A percentile compares a stretch with the other conserved stretches of the same genome.
Evolutionary conservation across 2,113 vertebrate genomes (phyloP).

Genomic region (Hippocampus mohnikei): DNA sequence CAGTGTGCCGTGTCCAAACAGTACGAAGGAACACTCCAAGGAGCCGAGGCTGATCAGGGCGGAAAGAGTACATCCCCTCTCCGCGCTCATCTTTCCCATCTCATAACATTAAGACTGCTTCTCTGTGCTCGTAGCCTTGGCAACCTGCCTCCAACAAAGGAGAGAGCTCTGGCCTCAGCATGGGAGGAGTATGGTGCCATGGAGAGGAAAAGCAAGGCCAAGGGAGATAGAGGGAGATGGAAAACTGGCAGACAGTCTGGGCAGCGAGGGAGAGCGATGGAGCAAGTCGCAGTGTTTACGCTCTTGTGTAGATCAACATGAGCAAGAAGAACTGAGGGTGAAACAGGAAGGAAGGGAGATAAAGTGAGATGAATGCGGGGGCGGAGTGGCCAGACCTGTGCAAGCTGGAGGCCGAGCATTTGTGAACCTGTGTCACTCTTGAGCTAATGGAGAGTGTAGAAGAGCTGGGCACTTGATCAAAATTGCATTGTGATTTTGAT

Average conservation of each 20-base stretch:
- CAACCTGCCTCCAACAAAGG: slow-evolving; percentile 71
- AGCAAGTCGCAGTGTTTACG: slow-evolving; percentile 17
- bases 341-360: slow-evolving; percentile 31
- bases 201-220: slow-evolving; percentile 52
- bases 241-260: slow-evolving; percentile 45
- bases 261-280: slow-evolving; percentile 28
- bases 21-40: slow-evolving; percentile 28
- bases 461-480: not conserved
- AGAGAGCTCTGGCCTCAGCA: slow-evolving; percentile 64
- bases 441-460: slow-evolving; percentile 30
- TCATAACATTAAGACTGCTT: slow-evolving; percentile 67
- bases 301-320: slow-evolving; percentile 13
- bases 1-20: slow-evolving; percentile 37
- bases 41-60: slow-evolving; percentile 37
- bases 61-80: slow-evolving; percentile 30
- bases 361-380: slow-evolving; percentile 10
- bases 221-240: slow-evolving; percentile 45
- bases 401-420: slow-evolving; percentile 22
- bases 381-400: slow-evolving; percentile 36
- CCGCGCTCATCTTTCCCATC: slow-evolving; percentile 60
- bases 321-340: slow-evolving; percentile 19
- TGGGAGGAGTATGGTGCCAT: slow-evolving; percentile 58
- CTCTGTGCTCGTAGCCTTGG: slow-evolving; percentile 72
- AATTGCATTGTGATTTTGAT: too few relatives aligned
- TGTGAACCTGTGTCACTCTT: slow-evolving; percentile 42